Base-by-base conservation (phyloP, 2,113 vertebrate species). In the Solea senegalensis region DNA sequence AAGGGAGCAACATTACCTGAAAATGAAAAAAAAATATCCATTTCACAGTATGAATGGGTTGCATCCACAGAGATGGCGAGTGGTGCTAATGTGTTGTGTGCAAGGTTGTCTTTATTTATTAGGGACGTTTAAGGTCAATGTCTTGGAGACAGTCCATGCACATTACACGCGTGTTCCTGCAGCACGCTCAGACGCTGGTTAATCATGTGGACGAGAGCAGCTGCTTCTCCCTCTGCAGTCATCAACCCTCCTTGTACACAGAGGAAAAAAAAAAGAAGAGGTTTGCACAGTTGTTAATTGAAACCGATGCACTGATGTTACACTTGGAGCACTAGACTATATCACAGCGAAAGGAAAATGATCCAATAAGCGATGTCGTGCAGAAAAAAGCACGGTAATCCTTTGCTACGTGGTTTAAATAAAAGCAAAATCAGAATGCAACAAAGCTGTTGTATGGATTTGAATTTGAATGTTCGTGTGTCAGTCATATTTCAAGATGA, bases 71-170 rank as follows among this genome's bases (percentile, higher is more conserved):
- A 78, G 56, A 82, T 72, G 80, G 61, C 28, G 53, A 82, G 74
- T 26, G 40, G 71, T 40, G 56, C 52, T 83, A 77, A 80, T 88
- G 82, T 80, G 81, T 75, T 72, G 72, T 59, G 46, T 70, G 72
- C 52, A 65, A 64, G 50, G 65, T 73, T 69, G 64, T 80, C 80
- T 81, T 82, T 86, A 84, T 90, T 90, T 91, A 90, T 90, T 83
- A 76, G 80, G 70, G 71, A 84, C 54, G 6, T 68, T 84, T 72
- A n/a, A 72, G 82, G 89, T 89, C 83, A 91, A 80, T 53, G 82
- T 90, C 76, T 81, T 70, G 68, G 86, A 88, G 74, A 76, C 65
- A 75, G 73, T 80, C 80, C 74, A 76, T 79, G 49, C 66, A 79
- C 81, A 74, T 78, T 80, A 80, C 70, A 84, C 79, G 75, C 53